Evolutionary conservation across 2,113 vertebrate species (phyloP).

Genomic region (Zingel zingel): DNA sequence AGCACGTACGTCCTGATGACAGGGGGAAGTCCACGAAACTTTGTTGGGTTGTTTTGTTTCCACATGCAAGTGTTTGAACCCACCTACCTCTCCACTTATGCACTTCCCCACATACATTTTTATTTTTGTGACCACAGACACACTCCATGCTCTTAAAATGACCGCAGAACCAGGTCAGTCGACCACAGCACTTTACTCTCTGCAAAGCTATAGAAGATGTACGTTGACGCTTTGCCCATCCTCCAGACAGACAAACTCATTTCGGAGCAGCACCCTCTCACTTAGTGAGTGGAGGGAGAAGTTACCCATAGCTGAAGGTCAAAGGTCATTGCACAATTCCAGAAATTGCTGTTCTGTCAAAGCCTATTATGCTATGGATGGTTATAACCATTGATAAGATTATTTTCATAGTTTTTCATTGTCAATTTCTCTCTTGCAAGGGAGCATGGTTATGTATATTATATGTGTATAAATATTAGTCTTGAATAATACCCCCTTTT

Average conservation of each 20-base stretch:
- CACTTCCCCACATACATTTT: conserved; percentile 68
- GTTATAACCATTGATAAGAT: conserved; percentile 71
- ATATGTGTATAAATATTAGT: conserved; percentile 83
- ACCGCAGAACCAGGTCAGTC: conserved; percentile 57
- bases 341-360: conserved; percentile 69
- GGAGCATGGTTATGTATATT: conserved; percentile 79
- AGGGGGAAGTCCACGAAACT: conserved; percentile 52
- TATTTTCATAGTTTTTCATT: conserved; percentile 75
- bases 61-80: conserved; percentile 77
- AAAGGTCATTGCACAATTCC: conserved; percentile 69
- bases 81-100: conserved; percentile 83
- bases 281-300: conserved; percentile 30
- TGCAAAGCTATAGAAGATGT: conserved; percentile 65
- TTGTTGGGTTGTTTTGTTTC: conserved; percentile 69
- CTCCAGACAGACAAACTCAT: conserved; percentile 40
- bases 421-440: conserved; percentile 69
- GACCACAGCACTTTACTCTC: conserved; percentile 80
- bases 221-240: conserved; percentile 54
- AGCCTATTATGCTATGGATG: conserved; percentile 74
- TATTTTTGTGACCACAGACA: conserved; percentile 73
- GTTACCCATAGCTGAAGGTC: conserved; percentile 57
- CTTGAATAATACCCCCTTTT: conserved; percentile 73
- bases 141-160: conserved; percentile 74
- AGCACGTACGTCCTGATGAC: conserved; percentile 22
- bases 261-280: conserved; percentile 53